Conservation (phyloP, 2,797 vertebrate genomes). For the Rhinatrema bivittatum region DNA sequence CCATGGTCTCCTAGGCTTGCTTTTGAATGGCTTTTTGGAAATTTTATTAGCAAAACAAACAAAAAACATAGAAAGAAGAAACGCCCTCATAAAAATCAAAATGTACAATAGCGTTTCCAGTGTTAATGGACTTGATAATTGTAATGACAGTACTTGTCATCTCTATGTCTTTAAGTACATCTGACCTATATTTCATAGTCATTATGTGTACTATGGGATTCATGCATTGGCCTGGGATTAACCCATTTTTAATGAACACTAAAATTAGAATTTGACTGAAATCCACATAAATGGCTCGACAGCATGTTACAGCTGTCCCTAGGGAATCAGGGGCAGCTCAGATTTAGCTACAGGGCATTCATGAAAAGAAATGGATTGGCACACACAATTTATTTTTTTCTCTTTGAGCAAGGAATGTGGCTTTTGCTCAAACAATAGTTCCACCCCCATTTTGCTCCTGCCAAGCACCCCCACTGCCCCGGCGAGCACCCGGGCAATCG, state of each 20-base stretch:
- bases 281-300: slow-evolving; percentile 72
- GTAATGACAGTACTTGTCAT: too few relatives aligned
- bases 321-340: slow-evolving; percentile 74
- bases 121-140: too few relatives aligned
- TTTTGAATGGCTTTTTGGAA: too few relatives aligned
- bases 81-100: too few relatives aligned
- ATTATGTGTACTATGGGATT: slow-evolving; percentile 61
- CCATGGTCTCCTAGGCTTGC: too few relatives aligned
- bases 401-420: slow-evolving; percentile 51
- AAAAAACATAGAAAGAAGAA: too few relatives aligned
- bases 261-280: slow-evolving; percentile 81
- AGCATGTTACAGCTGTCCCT: slow-evolving; percentile 70
- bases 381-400: too few relatives aligned
- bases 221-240: slow-evolving; percentile 63
- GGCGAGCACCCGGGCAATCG: too few relatives aligned
- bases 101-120: too few relatives aligned
- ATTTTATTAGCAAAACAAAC: too few relatives aligned
- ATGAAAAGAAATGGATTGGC: too few relatives aligned
- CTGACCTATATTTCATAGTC: slow-evolving; percentile 66
- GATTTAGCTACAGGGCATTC: slow-evolving; percentile 71
- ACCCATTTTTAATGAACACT: slow-evolving; percentile 75
- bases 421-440: slow-evolving; percentile 29
- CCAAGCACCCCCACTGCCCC: too few relatives aligned
- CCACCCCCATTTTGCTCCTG: slow-evolving; percentile 10
- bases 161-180: slow-evolving; percentile 13